Percentiles rank a stretch among this genome's conserved stretches.
phyloP scores from a whole-genome alignment of 1,140 invertebrate species.

The Drosophila pseudoananassae region DNA sequence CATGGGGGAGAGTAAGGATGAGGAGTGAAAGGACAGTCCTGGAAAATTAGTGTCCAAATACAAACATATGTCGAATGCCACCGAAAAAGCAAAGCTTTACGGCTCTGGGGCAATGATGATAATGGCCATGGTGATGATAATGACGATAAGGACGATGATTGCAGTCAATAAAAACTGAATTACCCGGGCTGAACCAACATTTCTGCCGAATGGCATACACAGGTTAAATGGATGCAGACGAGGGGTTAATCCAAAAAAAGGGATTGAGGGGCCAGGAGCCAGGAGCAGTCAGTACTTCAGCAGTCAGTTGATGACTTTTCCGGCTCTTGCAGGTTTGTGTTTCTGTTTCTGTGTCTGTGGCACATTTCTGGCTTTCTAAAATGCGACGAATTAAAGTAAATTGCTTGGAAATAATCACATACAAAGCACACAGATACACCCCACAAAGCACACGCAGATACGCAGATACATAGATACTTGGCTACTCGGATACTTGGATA shows the following conservation, averaged over 20 bases:
- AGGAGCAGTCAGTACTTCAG: slow-evolving; percentile 19
- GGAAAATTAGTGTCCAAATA: slow-evolving; percentile 36
- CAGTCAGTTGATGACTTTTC: slow-evolving; percentile 49
- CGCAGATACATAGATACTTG: slow-evolving; percentile 1
- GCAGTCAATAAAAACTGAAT: slow-evolving; percentile 70
- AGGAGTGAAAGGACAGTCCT: not conserved
- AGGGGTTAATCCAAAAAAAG: slow-evolving; percentile 34
- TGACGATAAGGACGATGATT: slow-evolving; percentile 58
- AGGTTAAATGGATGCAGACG: slow-evolving; percentile 29
- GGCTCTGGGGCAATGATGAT: slow-evolving; percentile 3
- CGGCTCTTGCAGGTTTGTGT: no score
- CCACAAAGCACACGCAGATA: slow-evolving; percentile 10
- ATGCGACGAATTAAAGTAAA: slow-evolving; percentile 78
- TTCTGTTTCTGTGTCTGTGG: slow-evolving; percentile 15
- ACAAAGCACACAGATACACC: slow-evolving; percentile 14
- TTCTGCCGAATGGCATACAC: slow-evolving; percentile 13
- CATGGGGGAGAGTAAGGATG: not conserved
- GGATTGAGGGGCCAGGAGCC: not conserved
- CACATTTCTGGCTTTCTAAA: slow-evolving; percentile 64
- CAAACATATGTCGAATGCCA: slow-evolving; percentile 22
- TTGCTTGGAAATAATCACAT: slow-evolving; percentile 76
- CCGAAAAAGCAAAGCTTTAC: slow-evolving; percentile 20
- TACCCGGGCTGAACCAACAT: slow-evolving; percentile 36
- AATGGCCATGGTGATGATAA: slow-evolving; percentile 40
- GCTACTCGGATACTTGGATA: slow-evolving; percentile 9